Evolutionary conservation across 2,797 vertebrate genomes (phyloP).

Genomic region (Ataeniobius toweri): DNA sequence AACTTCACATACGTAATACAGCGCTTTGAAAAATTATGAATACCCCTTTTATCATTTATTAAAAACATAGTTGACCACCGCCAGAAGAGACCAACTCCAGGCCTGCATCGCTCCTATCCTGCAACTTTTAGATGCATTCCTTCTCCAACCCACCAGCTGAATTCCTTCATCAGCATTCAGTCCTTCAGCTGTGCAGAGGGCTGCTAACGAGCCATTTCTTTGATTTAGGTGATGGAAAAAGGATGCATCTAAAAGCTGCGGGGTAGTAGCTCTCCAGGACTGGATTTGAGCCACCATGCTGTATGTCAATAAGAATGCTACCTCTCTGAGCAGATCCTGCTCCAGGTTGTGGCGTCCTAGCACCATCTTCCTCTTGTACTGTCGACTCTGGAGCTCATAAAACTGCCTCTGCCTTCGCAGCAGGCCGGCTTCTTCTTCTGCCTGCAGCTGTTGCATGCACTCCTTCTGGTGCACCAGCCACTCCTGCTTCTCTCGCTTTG

Average conservation of each 20-base stretch:
- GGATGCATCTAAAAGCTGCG: background rate
- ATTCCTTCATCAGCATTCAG: background rate
- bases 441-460: constrained; percentile 90
- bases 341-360: constrained; percentile 90
- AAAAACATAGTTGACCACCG: no score
- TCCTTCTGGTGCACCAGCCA: constrained; percentile 94
- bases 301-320: constrained; percentile 19
- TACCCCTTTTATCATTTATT: no score
- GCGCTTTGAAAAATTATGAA: no score
- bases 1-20: no score
- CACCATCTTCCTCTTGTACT: constrained; percentile 94
- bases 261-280: no score
- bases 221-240: background rate
- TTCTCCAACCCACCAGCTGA: background rate
- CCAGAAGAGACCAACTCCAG: no score
- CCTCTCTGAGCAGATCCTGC: constrained; percentile 90
- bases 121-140: background rate
- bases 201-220: background rate
- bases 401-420: constrained; percentile 90
- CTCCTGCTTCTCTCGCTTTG: constrained; percentile 92
- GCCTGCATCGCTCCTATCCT: no score
- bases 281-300: no score
- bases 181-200: background rate
- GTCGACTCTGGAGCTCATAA: constrained; percentile 91
- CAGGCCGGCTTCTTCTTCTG: constrained; percentile 89